These are phyloP conservation scores for Dynastes hyllus DNA, from an alignment of 2,888 invertebrate genomes.

Conservation along the genomic window DNA sequence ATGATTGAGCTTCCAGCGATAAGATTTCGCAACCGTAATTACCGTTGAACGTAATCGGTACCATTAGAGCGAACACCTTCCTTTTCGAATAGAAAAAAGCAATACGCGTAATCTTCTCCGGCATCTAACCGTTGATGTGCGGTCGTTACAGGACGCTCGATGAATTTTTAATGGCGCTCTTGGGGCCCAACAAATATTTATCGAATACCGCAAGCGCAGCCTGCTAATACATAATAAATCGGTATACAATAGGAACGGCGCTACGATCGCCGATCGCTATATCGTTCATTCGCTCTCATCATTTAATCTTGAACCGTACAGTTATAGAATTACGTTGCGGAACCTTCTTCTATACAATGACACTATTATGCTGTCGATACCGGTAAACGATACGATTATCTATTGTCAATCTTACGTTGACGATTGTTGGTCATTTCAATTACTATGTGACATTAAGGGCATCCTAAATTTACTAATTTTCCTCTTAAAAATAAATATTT, in stretches of 20 bases:
- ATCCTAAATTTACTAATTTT: too few relatives aligned
- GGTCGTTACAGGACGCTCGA: not conserved
- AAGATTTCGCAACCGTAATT: not conserved
- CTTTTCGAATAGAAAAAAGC: constrained; percentile 4
- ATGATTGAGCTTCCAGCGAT: not conserved
- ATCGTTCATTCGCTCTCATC: not conserved
- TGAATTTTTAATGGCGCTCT: constrained; percentile 19
- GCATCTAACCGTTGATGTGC: constrained; percentile 1
- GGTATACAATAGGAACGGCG: constrained; percentile 17
- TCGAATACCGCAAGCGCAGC: constrained; percentile 16
- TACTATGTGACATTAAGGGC: too few relatives aligned
- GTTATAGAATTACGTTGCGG: not conserved
- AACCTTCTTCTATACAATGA: not conserved
- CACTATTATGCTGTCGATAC: not conserved
- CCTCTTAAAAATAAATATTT: too few relatives aligned
- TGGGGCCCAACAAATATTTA: constrained; percentile 4
- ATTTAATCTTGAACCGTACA: constrained; percentile 9
- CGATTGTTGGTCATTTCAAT: too few relatives aligned
- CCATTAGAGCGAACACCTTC: constrained; percentile 2
- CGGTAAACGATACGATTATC: not conserved
- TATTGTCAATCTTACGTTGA: not conserved
- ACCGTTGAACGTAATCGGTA: not conserved
- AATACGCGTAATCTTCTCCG: constrained; percentile 7
- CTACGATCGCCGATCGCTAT: not conserved
- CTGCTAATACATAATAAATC: constrained; percentile 21